A percentile compares a stretch with the other conserved stretches of the same genome.
Conservation (phyloP, 2,888 invertebrate species). For the Plebejus melissa region DNA sequence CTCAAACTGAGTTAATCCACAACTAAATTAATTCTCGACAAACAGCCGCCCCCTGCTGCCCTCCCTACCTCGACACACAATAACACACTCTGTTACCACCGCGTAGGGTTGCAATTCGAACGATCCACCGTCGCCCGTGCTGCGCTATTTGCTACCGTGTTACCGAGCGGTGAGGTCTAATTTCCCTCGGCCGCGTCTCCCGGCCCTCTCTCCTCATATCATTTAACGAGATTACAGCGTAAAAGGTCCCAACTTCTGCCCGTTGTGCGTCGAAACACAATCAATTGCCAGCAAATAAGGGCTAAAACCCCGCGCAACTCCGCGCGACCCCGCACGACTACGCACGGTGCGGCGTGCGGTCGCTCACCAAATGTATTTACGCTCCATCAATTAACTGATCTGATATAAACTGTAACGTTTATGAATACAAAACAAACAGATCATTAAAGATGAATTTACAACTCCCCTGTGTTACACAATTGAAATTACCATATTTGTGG, state of each 20-base stretch:
- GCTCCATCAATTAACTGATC: slow-evolving; percentile 8
- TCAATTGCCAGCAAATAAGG: slow-evolving; percentile 9
- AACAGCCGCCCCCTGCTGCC: slow-evolving; percentile 54
- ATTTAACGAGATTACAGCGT: background rate
- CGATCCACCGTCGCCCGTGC: slow-evolving; percentile 30
- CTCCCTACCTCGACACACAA: slow-evolving; percentile 53
- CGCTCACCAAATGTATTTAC: background rate
- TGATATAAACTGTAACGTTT: slow-evolving; percentile 9
- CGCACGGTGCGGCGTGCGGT: background rate
- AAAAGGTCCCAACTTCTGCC: slow-evolving; percentile 22
- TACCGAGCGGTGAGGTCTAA: slow-evolving; percentile 22
- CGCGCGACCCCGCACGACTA: background rate
- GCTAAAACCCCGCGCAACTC: background rate
- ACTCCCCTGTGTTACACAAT: background rate
- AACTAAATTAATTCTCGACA: slow-evolving; percentile 74
- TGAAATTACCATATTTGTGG: background rate
- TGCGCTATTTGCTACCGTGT: slow-evolving; percentile 30
- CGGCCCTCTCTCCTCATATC: background rate
- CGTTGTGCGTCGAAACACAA: background rate
- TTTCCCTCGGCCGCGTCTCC: slow-evolving; percentile 20
- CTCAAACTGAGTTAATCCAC: slow-evolving; percentile 72
- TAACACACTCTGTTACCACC: slow-evolving; percentile 40
- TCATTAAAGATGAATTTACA: background rate
- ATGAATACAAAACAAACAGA: slow-evolving; percentile 13
- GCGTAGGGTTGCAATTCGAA: slow-evolving; percentile 35